Evolutionary conservation across 2,113 vertebrate genomes (phyloP), one percentile per base, ranked within the genome.

Genomic region (Columba livia): DNA sequence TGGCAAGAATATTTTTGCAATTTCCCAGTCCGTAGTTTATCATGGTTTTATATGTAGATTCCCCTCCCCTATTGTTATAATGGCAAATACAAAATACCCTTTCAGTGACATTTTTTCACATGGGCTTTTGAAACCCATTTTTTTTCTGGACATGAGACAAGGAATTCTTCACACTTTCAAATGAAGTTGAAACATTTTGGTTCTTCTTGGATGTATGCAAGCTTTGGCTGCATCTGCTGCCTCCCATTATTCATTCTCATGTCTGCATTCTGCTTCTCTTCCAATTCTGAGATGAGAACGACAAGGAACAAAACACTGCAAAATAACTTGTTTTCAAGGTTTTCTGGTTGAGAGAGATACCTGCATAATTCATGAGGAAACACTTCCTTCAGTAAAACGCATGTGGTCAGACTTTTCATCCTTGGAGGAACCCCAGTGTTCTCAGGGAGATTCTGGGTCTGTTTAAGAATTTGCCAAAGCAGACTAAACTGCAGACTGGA

Each of bases 11-110:
- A 92, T 95, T 74, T 56, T 77, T 88, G 67, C 65, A 89, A 8
- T 95, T 96, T 97, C 91, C 47, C 54, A 88, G 57, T 81, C 44
- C 65, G 34, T 79, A 91, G 11, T 67, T 95, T 88, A 44, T 44
- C 11, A 10, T 74, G 42, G 1, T 60, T 95, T 73, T 80, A 25
- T 38, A 61, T 17, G 48, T 75, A 85, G 56, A 58, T 95, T 32
- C 24, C 2, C 64, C 42, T 93, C 51, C 15, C n/a, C 12, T 79
- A 58, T 15, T 44, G 9, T 51, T 93, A n/a, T 4, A 70, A 32
- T 40, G 28, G 32, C 15, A 66, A 89, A 62, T 50, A 67, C 24
- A 32, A 90, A 85, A 70, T 48, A 89, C 8, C 2, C 7, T 79
- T 90, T 86, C 34, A 38, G 34, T 3, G 4, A 47, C 18, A 13